Evolutionary conservation across 2,113 vertebrate genomes (phyloP).

Genomic region (Emydura subglobosa): DNA sequence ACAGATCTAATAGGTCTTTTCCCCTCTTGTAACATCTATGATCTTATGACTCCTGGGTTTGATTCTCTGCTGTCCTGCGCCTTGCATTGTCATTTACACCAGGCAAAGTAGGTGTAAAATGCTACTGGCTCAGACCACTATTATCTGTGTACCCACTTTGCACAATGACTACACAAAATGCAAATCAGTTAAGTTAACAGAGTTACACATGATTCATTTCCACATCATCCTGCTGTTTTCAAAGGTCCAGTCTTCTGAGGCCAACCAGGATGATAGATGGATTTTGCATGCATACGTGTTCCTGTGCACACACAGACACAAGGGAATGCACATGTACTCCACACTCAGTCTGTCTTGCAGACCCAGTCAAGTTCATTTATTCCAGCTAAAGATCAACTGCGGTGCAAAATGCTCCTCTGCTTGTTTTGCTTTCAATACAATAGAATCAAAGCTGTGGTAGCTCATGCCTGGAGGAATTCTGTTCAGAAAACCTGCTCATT

Average conservation of each 20-base stretch:
- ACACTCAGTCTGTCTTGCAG: neutral
- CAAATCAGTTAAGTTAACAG: neutral
- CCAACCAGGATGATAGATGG: neutral
- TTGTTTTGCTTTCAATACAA: neutral
- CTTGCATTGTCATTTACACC: neutral
- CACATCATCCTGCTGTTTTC: neutral
- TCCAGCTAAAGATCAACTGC: neutral
- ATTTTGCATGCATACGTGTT: neutral
- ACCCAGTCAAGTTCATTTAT: neutral
- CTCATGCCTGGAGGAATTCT: neutral
- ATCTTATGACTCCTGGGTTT: neutral
- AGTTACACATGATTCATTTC: neutral
- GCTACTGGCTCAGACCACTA: rapidly evolving
- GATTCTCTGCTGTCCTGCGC: neutral
- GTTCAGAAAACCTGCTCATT: neutral
- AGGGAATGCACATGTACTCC: neutral
- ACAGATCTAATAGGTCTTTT: neutral
- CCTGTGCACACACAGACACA: neutral
- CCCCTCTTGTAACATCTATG: neutral
- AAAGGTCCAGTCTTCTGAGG: neutral
- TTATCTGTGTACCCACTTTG: neutral
- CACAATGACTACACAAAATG: neutral
- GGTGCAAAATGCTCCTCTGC: neutral
- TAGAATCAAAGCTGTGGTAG: neutral
- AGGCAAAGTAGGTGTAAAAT: neutral